A percentile compares a stretch with the other conserved stretches of the same genome.
phyloP scores from a whole-genome alignment of 2,797 vertebrate genomes.

The Coranthus polyacanthus region DNA sequence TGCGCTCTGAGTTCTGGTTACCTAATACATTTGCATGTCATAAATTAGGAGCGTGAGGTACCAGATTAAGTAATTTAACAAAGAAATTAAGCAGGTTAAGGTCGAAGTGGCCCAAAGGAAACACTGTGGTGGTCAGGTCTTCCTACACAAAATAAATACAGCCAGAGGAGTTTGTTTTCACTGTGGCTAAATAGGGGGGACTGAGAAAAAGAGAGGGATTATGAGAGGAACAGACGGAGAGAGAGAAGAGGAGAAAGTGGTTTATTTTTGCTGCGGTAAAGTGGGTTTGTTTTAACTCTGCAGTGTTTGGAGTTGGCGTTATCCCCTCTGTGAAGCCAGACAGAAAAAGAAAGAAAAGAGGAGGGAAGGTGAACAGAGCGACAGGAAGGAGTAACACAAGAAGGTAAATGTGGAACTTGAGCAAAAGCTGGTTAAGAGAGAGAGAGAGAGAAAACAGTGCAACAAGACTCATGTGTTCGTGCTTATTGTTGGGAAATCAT shows the following conservation, averaged over 20 bases:
- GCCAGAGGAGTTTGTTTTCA: slow-evolving; percentile 74
- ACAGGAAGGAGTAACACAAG: slow-evolving; percentile 67
- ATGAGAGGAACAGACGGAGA: slow-evolving; percentile 8
- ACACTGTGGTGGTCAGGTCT: slow-evolving; percentile 74
- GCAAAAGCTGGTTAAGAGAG: slow-evolving; percentile 38
- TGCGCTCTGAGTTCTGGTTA: slow-evolving; percentile 17
- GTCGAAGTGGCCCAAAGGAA: slow-evolving; percentile 68
- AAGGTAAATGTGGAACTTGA: slow-evolving; percentile 51
- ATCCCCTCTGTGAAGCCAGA: slow-evolving; percentile 62
- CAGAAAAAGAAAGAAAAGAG: slow-evolving; percentile 33
- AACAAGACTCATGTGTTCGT: slow-evolving; percentile 60
- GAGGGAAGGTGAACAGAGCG: slow-evolving; percentile 47
- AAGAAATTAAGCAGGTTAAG: slow-evolving; percentile 69
- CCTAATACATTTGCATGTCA: slow-evolving; percentile 14
- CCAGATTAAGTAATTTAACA: slow-evolving; percentile 57
- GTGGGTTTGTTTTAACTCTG: slow-evolving; percentile 78
- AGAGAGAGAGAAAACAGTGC: slow-evolving; percentile 5
- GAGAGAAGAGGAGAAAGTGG: slow-evolving; percentile 45
- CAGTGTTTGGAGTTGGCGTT: slow-evolving; percentile 68
- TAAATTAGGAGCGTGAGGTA: slow-evolving; percentile 55
- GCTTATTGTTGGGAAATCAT: slow-evolving; percentile 70
- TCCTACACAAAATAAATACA: slow-evolving; percentile 82
- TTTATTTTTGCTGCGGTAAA: slow-evolving; percentile 79
- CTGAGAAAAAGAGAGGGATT: slow-evolving; percentile 24
- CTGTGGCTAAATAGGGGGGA: slow-evolving; percentile 62